Percentiles rank a stretch among this genome's conserved stretches.
Conservation (phyloP, 1,140 invertebrate genomes). For the Popillia japonica region DNA sequence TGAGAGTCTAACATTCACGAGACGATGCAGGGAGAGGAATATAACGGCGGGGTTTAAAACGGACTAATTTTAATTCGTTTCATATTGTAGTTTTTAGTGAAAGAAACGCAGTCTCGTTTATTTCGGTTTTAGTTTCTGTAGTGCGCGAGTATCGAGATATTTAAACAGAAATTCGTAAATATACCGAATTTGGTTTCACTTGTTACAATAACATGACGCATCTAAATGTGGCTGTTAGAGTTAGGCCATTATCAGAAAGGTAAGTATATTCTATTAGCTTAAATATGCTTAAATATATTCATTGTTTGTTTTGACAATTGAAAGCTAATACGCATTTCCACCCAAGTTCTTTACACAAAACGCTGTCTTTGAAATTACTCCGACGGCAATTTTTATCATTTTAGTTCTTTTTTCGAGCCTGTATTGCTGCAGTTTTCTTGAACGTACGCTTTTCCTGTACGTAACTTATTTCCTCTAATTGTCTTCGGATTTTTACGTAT, state of each 20-base stretch:
- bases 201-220: slow-evolving; percentile 61
- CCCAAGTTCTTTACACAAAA: too few relatives aligned
- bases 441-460: too few relatives aligned
- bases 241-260: slow-evolving; percentile 65
- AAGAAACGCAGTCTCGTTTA: neutral
- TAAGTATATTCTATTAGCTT: slow-evolving; percentile 52
- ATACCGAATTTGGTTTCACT: neutral
- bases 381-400: too few relatives aligned
- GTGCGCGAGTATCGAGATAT: neutral
- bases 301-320: neutral
- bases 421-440: too few relatives aligned
- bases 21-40: neutral
- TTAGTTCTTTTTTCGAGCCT: too few relatives aligned
- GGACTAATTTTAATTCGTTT: neutral
- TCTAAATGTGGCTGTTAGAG: slow-evolving; percentile 66
- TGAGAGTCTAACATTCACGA: neutral
- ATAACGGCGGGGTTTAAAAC: neutral
- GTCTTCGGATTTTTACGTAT: too few relatives aligned
- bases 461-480: too few relatives aligned
- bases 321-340: neutral
- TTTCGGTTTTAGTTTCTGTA: neutral
- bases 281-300: neutral
- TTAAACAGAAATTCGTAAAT: neutral
- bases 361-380: too few relatives aligned
- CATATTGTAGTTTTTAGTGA: neutral